Conservation (phyloP, 2,888 invertebrate genomes). For the Lutraria lutraria region DNA sequence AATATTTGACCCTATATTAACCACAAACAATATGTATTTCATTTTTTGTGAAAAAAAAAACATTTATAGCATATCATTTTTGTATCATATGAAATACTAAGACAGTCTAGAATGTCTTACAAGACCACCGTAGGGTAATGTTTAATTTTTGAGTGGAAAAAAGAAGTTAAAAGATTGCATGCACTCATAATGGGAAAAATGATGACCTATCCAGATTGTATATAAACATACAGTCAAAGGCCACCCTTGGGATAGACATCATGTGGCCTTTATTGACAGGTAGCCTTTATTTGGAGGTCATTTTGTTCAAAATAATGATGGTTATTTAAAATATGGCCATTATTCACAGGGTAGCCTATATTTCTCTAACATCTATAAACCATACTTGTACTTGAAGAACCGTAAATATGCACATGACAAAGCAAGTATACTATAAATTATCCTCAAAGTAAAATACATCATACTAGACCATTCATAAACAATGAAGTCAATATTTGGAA, state of each 20-base stretch:
- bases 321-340: no score
- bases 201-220: background rate
- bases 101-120: background rate
- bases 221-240: no score
- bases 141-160: background rate
- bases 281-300: no score
- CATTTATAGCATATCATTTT: background rate
- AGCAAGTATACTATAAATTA: background rate
- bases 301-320: no score
- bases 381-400: no score
- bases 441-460: background rate
- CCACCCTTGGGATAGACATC: no score
- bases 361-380: no score
- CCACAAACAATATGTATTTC: background rate
- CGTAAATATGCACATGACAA: background rate
- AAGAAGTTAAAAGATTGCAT: background rate
- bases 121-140: background rate
- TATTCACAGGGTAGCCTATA: no score
- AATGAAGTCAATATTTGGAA: background rate
- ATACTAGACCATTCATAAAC: constrained; percentile 10
- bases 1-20: constrained; percentile 4
- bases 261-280: no score
- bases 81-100: background rate
- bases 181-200: background rate
- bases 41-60: constrained; percentile 6